Evolutionary conservation across 2,797 vertebrate genomes (phyloP).

Genomic region (Schizopygopsis pylzovi): DNA sequence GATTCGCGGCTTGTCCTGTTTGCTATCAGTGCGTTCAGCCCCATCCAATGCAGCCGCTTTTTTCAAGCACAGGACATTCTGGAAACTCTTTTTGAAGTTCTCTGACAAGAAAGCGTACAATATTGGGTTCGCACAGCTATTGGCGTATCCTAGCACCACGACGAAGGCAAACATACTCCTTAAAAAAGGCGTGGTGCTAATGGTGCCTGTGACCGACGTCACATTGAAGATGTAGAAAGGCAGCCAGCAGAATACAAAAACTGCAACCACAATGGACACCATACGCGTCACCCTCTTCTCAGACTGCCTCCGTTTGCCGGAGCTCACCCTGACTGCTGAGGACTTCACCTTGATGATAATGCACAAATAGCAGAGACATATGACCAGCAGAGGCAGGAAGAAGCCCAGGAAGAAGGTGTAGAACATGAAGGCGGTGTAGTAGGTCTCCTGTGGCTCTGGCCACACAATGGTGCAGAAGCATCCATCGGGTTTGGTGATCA

Average conservation of each 20-base stretch:
- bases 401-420: constrained; percentile 95
- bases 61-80: constrained; percentile 93
- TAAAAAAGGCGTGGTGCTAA: constrained; percentile 88
- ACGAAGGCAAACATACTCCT: constrained; percentile 95
- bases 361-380: constrained; percentile 95
- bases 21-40: constrained; percentile 89
- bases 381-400: constrained; percentile 92
- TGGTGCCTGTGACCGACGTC: constrained; percentile 88
- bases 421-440: constrained; percentile 96
- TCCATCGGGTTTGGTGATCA: constrained; percentile 84
- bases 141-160: constrained; percentile 94
- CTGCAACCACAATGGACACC: constrained; percentile 95
- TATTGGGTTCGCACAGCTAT: constrained; percentile 97
- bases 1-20: constrained; percentile 90
- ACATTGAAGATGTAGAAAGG: constrained; percentile 98
- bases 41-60: constrained; percentile 89
- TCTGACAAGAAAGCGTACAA: constrained; percentile 96
- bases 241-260: constrained; percentile 97
- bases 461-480: constrained; percentile 93
- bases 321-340: constrained; percentile 91
- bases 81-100: constrained; percentile 99
- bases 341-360: constrained; percentile 96
- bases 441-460: constrained; percentile 90
- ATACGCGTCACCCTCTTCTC: constrained; percentile 95
- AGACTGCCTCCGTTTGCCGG: constrained; percentile 92